Base-by-base conservation (phyloP, 1,140 invertebrate genomes). In the Drosophila erecta region DNA sequence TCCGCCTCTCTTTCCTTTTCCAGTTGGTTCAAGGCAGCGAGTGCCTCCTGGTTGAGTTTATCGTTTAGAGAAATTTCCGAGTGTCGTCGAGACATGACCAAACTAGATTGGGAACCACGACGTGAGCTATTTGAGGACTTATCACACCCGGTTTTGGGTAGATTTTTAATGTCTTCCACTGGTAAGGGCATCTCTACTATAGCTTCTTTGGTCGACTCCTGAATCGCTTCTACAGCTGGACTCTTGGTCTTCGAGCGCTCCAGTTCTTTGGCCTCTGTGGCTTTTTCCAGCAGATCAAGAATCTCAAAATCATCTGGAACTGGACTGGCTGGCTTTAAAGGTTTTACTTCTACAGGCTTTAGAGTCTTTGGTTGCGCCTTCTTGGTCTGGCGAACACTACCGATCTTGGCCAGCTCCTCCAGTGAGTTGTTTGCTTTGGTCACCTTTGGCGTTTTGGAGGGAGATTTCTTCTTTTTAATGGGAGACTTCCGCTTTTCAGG, bases 141-240 rank as follows among this genome's bases (percentile, higher is more conserved):
- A 17, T 91, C 90, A 44, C 90, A 91, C 1, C 90, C 90, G 0
- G 83, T 91, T 27, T 91, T 91, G 1, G 90, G 90, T 14, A 91
- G 64, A 22, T 91, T 91, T 33, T 69, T 81, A 11, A 91, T 91
- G 40, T 91, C 83, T 43, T 91, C 90, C 0, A 91, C 54, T 2
- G 55, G 33, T 1, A 30, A 1, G 0, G 37, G 4, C 7, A 24
- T 5, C 30, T 71, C 53, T 2, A 38, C 0, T 27, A 64, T 30
- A 17, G 33, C 20, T 40, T 78, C 50, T n/a, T 7, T n/a, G 1
- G 37, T n/a, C 35, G n/a, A 2, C 11, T 57, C 24, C 14, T 20
- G n/a, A 0, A 37, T 14, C 0, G 46, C 11, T 10, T 59, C 57
- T 14, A 61, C 76, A 6, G 77, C 30, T 15, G 84, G 84, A 69